Conservation (phyloP, 2,888 invertebrate species). For the Uloborus plumipes region DNA sequence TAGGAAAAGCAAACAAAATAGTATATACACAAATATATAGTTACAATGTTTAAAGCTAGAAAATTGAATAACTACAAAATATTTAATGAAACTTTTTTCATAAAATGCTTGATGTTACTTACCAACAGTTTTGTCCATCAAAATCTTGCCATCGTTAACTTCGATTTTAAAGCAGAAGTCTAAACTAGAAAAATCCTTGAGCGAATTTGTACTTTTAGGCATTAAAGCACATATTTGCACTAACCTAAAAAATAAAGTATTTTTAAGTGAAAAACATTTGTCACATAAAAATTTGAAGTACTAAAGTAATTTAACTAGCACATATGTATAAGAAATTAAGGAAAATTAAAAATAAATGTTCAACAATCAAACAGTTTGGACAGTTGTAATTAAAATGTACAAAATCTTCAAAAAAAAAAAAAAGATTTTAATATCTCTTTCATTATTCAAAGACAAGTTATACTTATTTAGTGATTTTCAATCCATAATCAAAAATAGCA, state of each 20-base stretch:
- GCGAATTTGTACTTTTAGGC: conserved; percentile 10
- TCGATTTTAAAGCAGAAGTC: conserved; percentile 10
- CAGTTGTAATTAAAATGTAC: neutral
- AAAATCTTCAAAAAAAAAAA: neutral
- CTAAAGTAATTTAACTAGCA: neutral
- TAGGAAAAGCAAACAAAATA: too few species aligned
- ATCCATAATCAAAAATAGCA: too few species aligned
- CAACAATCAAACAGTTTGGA: neutral
- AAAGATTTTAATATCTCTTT: too few species aligned
- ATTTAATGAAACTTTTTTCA: too few species aligned
- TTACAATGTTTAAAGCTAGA: too few species aligned
- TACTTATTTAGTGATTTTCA: too few species aligned
- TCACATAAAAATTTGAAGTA: neutral
- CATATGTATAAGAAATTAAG: neutral
- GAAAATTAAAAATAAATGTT: neutral
- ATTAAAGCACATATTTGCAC: conserved; percentile 33
- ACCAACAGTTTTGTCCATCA: conserved; percentile 23
- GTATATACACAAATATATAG: too few species aligned
- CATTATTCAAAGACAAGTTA: too few species aligned
- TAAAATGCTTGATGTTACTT: neutral
- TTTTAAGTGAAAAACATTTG: neutral
- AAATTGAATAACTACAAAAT: too few species aligned
- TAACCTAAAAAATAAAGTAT: conserved; percentile 19
- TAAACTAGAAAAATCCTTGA: conserved; percentile 3
- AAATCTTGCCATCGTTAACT: conserved; percentile 26